phyloP scores from a whole-genome alignment of 2,797 vertebrate species.

The Cryptoprocta ferox region DNA sequence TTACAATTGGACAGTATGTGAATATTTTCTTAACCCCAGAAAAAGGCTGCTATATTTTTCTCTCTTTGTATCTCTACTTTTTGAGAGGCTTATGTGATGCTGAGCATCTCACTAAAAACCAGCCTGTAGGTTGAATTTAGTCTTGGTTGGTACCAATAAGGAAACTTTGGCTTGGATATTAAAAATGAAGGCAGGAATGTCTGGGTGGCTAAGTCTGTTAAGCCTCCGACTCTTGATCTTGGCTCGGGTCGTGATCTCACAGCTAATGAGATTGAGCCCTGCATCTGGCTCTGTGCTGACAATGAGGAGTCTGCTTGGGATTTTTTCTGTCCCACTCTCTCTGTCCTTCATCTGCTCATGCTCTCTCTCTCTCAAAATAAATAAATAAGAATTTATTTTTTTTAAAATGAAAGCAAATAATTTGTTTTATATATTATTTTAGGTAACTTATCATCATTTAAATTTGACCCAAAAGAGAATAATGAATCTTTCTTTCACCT shows the following conservation, averaged over 20 bases:
- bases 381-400: too few relatives aligned
- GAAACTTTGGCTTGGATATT: background rate
- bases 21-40: background rate
- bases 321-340: too few relatives aligned
- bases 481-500: background rate
- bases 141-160: background rate
- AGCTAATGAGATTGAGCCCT: too few relatives aligned
- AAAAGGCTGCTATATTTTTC: background rate
- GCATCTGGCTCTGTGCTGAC: too few relatives aligned
- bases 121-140: background rate
- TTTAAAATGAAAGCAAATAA: background rate
- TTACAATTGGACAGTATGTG: background rate
- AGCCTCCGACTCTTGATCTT: too few relatives aligned
- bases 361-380: too few relatives aligned
- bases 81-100: background rate
- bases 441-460: background rate
- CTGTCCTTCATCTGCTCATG: too few relatives aligned
- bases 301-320: too few relatives aligned
- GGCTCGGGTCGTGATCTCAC: too few relatives aligned
- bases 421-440: constrained; percentile 9
- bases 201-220: too few relatives aligned
- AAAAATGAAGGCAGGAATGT: background rate
- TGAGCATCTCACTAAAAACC: background rate
- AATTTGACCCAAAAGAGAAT: background rate
- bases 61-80: background rate